Evolutionary conservation across 2,888 invertebrate genomes (phyloP).

Genomic region (Cistogaster globosa): DNA sequence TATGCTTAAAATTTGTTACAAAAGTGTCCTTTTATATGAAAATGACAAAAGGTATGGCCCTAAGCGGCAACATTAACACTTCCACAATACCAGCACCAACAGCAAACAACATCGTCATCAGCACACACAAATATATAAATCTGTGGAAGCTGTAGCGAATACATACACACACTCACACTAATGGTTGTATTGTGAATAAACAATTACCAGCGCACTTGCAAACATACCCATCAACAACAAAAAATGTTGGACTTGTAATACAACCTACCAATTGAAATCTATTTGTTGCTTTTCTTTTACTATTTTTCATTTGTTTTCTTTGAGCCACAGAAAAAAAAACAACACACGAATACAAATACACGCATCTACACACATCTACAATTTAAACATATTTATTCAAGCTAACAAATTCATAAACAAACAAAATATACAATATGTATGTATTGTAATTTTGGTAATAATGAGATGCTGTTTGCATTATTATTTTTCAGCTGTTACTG

Average conservation of each 20-base stretch:
- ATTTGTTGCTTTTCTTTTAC: slow-evolving; percentile 42
- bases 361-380: neutral
- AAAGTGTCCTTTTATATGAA: slow-evolving; percentile 80
- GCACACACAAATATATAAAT: slow-evolving; percentile 35
- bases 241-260: slow-evolving; percentile 45
- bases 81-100: slow-evolving; percentile 46
- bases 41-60: slow-evolving; percentile 74
- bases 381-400: neutral
- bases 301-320: slow-evolving; percentile 34
- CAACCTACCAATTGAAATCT: slow-evolving; percentile 69
- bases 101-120: slow-evolving; percentile 36
- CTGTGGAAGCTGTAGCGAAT: slow-evolving; percentile 4
- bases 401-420: slow-evolving; percentile 15
- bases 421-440: neutral
- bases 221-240: slow-evolving; percentile 12
- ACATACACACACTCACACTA: neutral
- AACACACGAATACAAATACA: neutral
- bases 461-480: slow-evolving; percentile 46
- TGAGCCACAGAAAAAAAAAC: slow-evolving; percentile 28
- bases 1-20: slow-evolving; percentile 77
- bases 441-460: slow-evolving; percentile 31
- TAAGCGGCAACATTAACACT: slow-evolving; percentile 68
- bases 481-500: neutral
- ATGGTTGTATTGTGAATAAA: slow-evolving; percentile 3
- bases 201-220: neutral